Percentiles rank a stretch among this genome's conserved stretches.
phyloP scores from a whole-genome alignment of 2,888 invertebrate genomes.

The Ophioninae sp. region DNA sequence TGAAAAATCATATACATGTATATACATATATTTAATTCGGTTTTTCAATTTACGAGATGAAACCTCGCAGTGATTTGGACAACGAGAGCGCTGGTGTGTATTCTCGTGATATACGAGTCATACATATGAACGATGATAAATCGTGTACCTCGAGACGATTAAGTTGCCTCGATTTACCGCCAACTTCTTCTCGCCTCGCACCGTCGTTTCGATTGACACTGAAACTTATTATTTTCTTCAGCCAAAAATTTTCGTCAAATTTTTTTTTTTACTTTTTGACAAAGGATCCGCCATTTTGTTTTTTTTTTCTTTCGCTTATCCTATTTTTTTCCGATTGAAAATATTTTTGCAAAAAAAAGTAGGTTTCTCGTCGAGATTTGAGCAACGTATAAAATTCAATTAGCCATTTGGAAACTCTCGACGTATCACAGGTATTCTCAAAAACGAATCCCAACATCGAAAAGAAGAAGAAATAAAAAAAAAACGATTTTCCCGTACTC shows the following conservation, averaged over 20 bases:
- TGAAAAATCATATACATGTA: too few species aligned
- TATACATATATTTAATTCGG: neutral
- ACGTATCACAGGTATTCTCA: neutral
- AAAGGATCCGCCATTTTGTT: neutral
- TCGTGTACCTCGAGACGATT: constrained; percentile 41
- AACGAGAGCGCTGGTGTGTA: constrained; percentile 15
- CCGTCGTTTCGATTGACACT: constrained; percentile 6
- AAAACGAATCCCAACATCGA: neutral
- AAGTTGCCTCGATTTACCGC: constrained; percentile 55
- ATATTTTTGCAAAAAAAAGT: neutral
- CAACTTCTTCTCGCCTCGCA: constrained; percentile 29
- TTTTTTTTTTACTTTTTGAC: too few species aligned
- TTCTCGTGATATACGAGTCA: constrained; percentile 5
- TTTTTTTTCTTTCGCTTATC: neutral
- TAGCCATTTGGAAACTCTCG: neutral
- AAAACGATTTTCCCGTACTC: neutral
- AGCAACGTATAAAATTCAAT: neutral
- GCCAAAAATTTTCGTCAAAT: neutral
- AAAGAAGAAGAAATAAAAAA: neutral
- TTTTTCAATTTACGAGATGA: constrained; percentile 53
- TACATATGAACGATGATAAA: constrained; percentile 48
- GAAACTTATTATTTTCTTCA: neutral
- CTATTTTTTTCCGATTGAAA: neutral
- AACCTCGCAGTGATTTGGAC: constrained; percentile 51
- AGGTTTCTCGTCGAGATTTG: neutral